A percentile compares a stretch with the other conserved stretches of the same genome.
phyloP scores from a whole-genome alignment of 1,140 invertebrate genomes.

The Ganaspis sp. region DNA sequence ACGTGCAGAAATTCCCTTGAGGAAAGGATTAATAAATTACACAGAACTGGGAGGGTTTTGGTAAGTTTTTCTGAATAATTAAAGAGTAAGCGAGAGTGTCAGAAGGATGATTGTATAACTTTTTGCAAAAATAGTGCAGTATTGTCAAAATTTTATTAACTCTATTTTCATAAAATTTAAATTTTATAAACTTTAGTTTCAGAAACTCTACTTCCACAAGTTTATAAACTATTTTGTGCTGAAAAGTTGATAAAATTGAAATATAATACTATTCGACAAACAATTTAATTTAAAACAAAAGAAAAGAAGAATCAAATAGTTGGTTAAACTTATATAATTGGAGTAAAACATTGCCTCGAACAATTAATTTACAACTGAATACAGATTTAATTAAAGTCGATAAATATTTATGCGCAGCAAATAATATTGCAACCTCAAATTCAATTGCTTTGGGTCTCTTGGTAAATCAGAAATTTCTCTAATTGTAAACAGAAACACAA shows the following conservation, averaged over 20 bases:
- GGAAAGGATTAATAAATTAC: conserved; percentile 1
- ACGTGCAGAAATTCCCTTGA: not conserved
- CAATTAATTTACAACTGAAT: no score
- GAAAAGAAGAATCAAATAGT: no score
- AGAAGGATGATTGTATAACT: not conserved
- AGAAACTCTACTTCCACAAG: no score
- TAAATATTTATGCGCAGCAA: not conserved
- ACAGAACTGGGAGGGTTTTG: not conserved
- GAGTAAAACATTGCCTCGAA: no score
- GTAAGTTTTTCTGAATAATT: conserved; percentile 21
- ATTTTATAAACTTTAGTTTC: no score
- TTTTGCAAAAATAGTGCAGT: not conserved
- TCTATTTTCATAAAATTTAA: no score
- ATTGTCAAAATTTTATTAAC: not conserved
- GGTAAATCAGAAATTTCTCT: conserved; percentile 20
- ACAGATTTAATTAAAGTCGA: not conserved
- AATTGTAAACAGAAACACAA: conserved; percentile 24
- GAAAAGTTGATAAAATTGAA: no score
- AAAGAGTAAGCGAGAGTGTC: conserved; percentile 10
- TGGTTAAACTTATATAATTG: no score
- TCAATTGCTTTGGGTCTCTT: not conserved
- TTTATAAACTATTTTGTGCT: no score
- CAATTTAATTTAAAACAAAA: no score
- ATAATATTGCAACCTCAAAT: not conserved
- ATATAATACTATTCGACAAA: no score